Percentiles rank a stretch among this genome's conserved stretches.
Conservation (phyloP, 1,140 invertebrate genomes). For the Drosophila sproati region DNA sequence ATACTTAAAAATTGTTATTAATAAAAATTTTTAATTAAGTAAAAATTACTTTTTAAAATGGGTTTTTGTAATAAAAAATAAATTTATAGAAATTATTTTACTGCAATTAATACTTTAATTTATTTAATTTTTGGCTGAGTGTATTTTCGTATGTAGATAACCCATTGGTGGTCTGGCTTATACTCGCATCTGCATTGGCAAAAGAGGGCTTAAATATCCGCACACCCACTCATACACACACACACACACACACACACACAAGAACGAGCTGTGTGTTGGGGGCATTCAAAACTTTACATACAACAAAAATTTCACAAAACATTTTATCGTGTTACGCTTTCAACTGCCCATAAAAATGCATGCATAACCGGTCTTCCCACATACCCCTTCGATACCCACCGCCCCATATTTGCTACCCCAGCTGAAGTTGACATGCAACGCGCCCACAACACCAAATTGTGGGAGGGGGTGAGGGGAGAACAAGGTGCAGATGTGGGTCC, state of each 20-base stretch:
- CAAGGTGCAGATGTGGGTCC: conserved; percentile 11
- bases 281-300: conserved; percentile 71
- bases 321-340: conserved; percentile 82
- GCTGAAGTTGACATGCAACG: conserved; percentile 58
- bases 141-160: conserved; percentile 5
- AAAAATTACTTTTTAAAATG: too few relatives aligned
- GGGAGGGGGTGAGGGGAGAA: not conserved
- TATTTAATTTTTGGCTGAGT: not conserved
- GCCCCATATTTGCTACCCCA: conserved; percentile 20
- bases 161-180: conserved; percentile 49
- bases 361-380: conserved; percentile 26
- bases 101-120: too few relatives aligned
- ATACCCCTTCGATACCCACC: too few relatives aligned
- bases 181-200: conserved; percentile 55
- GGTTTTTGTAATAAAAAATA: too few relatives aligned
- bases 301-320: conserved; percentile 69
- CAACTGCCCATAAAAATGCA: conserved; percentile 79
- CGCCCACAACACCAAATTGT: conserved; percentile 19
- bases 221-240: conserved; percentile 3
- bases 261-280: conserved; percentile 74
- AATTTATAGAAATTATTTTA: too few relatives aligned
- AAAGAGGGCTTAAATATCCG: conserved; percentile 64
- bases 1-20: too few relatives aligned
- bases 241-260: conserved; percentile 23
- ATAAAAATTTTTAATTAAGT: too few relatives aligned